A percentile compares a stretch with the other conserved stretches of the same genome.
These are phyloP conservation scores for Sinocyclocheilus anophthalmus DNA, from an alignment of 2,113 vertebrate genomes.

Conservation along the genomic window DNA sequence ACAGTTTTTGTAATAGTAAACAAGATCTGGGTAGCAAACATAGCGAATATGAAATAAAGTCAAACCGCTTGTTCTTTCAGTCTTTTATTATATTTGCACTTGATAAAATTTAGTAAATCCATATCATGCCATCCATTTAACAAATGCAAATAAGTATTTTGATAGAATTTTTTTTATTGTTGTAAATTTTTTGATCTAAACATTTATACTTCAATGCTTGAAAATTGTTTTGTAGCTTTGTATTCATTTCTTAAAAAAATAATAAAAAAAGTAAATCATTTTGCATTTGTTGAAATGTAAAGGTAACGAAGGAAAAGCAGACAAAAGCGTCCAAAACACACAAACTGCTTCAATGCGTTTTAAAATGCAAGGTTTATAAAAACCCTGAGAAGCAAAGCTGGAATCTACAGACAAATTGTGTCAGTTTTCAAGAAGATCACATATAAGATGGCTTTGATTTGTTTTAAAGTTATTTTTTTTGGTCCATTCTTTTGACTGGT, in stretches of 20 bases:
- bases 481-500: background rate
- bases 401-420: background rate
- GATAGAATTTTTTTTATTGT: background rate
- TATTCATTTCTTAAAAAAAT: too few relatives aligned
- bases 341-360: too few relatives aligned
- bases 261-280: too few relatives aligned
- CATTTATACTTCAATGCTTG: background rate
- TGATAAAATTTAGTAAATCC: slow-evolving; percentile 10
- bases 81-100: background rate
- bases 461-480: background rate
- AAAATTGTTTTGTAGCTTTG: background rate
- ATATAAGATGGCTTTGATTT: background rate
- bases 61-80: background rate
- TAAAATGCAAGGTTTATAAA: background rate
- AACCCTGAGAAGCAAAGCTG: background rate
- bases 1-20: background rate
- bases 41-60: background rate
- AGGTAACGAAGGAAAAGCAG: too few relatives aligned
- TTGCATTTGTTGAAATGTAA: too few relatives aligned
- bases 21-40: background rate
- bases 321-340: too few relatives aligned
- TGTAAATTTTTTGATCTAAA: background rate
- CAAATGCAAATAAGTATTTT: background rate
- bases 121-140: background rate
- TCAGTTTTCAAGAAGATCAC: background rate